Percentiles rank a stretch among this genome's conserved stretches.
Conservation (phyloP, 1,140 invertebrate genomes). For the Drosophila chauvacae region DNA sequence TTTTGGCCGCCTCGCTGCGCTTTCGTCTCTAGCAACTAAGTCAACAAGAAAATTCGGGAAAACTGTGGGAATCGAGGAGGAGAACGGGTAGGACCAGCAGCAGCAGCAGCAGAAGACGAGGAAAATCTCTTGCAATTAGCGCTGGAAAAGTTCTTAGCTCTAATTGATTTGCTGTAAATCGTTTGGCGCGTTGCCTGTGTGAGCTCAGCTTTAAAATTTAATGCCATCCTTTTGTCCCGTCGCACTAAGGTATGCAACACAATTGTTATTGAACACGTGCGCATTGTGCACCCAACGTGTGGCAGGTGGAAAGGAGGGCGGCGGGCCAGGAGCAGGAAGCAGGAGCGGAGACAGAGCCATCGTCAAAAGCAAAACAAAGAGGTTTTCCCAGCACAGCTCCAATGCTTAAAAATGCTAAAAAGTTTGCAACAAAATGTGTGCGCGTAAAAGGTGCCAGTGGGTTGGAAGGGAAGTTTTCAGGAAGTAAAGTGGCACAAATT, state of each 20-base stretch:
- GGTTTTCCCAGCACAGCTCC: slow-evolving; percentile 46
- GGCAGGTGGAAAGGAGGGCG: slow-evolving; percentile 6
- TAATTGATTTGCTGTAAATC: slow-evolving; percentile 81
- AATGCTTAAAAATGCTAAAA: slow-evolving; percentile 62
- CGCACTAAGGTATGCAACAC: slow-evolving; percentile 77
- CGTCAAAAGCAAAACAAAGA: slow-evolving; percentile 78
- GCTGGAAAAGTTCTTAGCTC: slow-evolving; percentile 76
- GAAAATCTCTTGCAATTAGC: slow-evolving; percentile 74
- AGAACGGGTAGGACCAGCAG: slow-evolving; percentile 1
- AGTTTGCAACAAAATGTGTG: slow-evolving; percentile 33
- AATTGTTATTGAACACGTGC: slow-evolving; percentile 81
- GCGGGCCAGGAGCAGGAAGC: background rate
- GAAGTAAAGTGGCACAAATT: background rate
- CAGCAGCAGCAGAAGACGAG: slow-evolving; percentile 20
- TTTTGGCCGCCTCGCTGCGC: slow-evolving; percentile 61
- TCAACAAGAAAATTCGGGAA: slow-evolving; percentile 64
- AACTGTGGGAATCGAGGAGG: slow-evolving; percentile 30
- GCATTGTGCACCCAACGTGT: slow-evolving; percentile 37
- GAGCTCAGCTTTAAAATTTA: slow-evolving; percentile 69
- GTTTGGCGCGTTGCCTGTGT: slow-evolving; percentile 63
- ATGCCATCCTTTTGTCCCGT: slow-evolving; percentile 54
- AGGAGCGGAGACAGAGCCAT: slow-evolving; percentile 46
- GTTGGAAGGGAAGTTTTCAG: background rate
- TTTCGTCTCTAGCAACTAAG: slow-evolving; percentile 47
- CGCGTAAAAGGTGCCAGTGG: slow-evolving; percentile 24